Evolutionary conservation across 2,888 invertebrate genomes (phyloP).

Genomic region (Chironomus tentans): DNA sequence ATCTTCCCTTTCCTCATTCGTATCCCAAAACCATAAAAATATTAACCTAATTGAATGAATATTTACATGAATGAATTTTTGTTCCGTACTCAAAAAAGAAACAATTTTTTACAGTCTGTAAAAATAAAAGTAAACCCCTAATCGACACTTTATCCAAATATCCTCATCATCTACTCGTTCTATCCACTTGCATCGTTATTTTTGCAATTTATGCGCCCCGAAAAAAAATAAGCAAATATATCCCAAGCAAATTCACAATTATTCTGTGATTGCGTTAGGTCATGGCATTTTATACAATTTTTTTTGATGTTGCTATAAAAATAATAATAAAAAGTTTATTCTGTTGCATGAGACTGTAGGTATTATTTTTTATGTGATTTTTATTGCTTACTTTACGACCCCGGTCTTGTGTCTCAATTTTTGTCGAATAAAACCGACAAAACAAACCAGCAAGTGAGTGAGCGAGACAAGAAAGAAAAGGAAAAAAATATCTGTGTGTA

Average conservation of each 20-base stretch:
- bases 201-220: constrained; percentile 17
- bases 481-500: no score
- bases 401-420: constrained; percentile 13
- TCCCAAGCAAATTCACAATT: constrained; percentile 12
- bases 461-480: no score
- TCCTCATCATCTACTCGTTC: neutral
- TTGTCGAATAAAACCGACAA: neutral
- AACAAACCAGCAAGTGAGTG: no score
- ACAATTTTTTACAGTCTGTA: neutral
- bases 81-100: no score
- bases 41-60: neutral
- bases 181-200: constrained; percentile 20
- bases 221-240: constrained; percentile 1
- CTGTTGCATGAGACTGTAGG: constrained; percentile 22
- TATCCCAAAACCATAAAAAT: neutral
- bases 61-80: neutral
- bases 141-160: neutral
- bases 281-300: constrained; percentile 20
- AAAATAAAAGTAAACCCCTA: neutral
- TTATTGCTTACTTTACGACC: constrained; percentile 24
- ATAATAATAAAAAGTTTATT: constrained; percentile 24
- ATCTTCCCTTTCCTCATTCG: neutral
- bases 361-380: constrained; percentile 27
- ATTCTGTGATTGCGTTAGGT: constrained; percentile 23
- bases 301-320: constrained; percentile 24